A percentile compares a stretch with the other conserved stretches of the same genome.
Evolutionary conservation across 2,888 invertebrate species (phyloP).

Genomic region (Lordiphosa andalusiaca): DNA sequence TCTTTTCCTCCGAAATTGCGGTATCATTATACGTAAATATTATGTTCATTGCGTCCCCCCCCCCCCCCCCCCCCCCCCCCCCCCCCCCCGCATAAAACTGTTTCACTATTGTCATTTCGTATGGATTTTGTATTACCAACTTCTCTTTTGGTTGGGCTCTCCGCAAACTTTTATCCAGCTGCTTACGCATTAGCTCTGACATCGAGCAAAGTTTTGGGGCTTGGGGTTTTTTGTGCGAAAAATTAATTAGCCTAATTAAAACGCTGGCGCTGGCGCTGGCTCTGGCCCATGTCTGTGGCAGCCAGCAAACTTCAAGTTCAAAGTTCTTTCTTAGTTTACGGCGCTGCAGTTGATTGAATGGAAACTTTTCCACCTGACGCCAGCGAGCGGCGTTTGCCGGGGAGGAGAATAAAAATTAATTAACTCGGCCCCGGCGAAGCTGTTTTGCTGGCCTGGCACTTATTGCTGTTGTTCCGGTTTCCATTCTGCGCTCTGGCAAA

Average conservation of each 20-base stretch:
- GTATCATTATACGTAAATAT: too few species aligned
- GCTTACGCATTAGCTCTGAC: conserved; percentile 1
- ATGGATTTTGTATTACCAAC: too few species aligned
- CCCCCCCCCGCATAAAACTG: too few species aligned
- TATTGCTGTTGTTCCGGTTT: background rate
- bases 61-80: too few species aligned
- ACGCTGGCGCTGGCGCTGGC: conserved; percentile 37
- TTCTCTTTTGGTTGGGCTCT: too few species aligned
- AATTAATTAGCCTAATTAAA: conserved; percentile 73
- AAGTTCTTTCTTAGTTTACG: conserved; percentile 48
- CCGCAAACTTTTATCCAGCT: conserved; percentile 1
- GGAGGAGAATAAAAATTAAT: conserved; percentile 48
- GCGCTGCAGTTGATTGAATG: conserved; percentile 57
- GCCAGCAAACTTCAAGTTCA: conserved; percentile 57
- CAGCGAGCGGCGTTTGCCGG: background rate
- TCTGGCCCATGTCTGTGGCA: conserved; percentile 6
- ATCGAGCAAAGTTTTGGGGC: conserved; percentile 1
- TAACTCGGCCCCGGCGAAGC: conserved; percentile 43
- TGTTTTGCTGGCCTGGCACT: background rate
- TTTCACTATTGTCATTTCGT: too few species aligned
- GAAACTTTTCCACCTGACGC: conserved; percentile 60
- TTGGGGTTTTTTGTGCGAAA: conserved; percentile 44
- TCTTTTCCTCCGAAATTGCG: too few species aligned
- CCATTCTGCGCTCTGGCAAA: conserved; percentile 27
- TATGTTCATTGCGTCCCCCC: too few species aligned